phyloP scores from a whole-genome alignment of 2,888 invertebrate species.

The Nomada fucata region DNA sequence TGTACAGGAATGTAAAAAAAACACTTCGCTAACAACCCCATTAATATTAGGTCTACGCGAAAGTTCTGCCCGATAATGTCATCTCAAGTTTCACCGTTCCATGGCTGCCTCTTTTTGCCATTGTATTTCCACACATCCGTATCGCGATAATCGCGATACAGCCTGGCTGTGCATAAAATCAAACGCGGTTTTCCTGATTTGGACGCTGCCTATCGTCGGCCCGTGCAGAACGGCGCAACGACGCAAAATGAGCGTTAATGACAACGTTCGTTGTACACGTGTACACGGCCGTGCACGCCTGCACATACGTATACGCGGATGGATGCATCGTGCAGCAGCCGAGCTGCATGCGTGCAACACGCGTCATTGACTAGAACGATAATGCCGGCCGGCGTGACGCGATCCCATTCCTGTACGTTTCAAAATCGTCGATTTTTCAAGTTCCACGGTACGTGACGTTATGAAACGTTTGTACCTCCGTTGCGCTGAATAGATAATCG shows the following conservation, averaged over 20 bases:
- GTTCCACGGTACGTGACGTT: slow-evolving; percentile 20
- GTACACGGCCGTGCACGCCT: slow-evolving; percentile 29
- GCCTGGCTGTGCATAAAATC: slow-evolving; percentile 16
- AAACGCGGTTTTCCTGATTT: slow-evolving; percentile 55
- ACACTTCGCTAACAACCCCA: too few species aligned
- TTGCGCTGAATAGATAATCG: slow-evolving; percentile 41
- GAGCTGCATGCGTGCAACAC: slow-evolving; percentile 10
- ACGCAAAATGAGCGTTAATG: slow-evolving; percentile 61
- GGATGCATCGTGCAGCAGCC: slow-evolving; percentile 13
- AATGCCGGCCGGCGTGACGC: slow-evolving; percentile 30
- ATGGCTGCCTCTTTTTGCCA: too few species aligned
- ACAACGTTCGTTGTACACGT: slow-evolving; percentile 36
- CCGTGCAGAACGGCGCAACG: slow-evolving; percentile 51
- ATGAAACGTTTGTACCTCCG: slow-evolving; percentile 38
- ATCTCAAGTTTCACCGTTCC: too few species aligned
- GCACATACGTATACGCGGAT: neutral
- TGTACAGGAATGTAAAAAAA: too few species aligned
- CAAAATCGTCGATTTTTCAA: slow-evolving; percentile 51
- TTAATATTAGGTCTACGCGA: too few species aligned
- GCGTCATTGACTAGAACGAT: slow-evolving; percentile 44
- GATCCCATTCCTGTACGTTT: slow-evolving; percentile 44
- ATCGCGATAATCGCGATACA: neutral
- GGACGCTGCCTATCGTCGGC: slow-evolving; percentile 45
- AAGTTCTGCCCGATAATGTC: too few species aligned
- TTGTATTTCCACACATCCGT: neutral